phyloP scores from a whole-genome alignment of 2,113 vertebrate species.

The Anarhynchus alexandrinus region DNA sequence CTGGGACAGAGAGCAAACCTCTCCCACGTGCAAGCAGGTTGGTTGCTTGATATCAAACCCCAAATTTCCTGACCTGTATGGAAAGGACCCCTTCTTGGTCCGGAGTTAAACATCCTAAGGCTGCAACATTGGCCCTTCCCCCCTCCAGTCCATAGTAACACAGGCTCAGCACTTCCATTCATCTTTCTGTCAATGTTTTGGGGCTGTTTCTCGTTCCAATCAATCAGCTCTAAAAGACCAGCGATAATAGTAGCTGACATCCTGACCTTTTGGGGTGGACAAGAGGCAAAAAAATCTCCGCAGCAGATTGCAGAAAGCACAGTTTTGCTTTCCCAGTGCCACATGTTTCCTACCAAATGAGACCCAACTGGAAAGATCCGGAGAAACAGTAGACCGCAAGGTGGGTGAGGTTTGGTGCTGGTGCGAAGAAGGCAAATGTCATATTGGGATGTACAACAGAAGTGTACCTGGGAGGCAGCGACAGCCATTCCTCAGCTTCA shows the following conservation, averaged over 20 bases:
- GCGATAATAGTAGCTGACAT: background rate
- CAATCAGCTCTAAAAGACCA: background rate
- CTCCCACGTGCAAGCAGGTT: background rate
- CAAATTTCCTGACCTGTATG: background rate
- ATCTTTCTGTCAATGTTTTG: background rate
- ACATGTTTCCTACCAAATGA: background rate
- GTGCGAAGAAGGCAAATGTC: background rate
- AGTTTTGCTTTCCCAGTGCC: background rate
- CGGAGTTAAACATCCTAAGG: background rate
- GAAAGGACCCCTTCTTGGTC: background rate
- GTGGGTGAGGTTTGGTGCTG: background rate
- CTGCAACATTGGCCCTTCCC: background rate
- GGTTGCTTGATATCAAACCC: background rate
- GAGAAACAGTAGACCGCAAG: background rate
- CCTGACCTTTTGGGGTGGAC: background rate
- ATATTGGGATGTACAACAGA: background rate
- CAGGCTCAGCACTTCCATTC: background rate
- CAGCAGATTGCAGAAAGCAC: background rate
- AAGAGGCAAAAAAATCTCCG: background rate
- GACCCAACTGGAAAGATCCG: background rate
- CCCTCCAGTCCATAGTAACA: background rate
- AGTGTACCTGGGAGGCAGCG: background rate
- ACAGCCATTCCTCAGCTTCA: background rate
- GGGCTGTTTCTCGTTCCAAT: background rate
- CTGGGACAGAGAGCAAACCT: accelerated